A percentile compares a stretch with the other conserved stretches of the same genome.
Conservation (phyloP, 2,797 vertebrate genomes). For the Loriculus beryllinus region DNA sequence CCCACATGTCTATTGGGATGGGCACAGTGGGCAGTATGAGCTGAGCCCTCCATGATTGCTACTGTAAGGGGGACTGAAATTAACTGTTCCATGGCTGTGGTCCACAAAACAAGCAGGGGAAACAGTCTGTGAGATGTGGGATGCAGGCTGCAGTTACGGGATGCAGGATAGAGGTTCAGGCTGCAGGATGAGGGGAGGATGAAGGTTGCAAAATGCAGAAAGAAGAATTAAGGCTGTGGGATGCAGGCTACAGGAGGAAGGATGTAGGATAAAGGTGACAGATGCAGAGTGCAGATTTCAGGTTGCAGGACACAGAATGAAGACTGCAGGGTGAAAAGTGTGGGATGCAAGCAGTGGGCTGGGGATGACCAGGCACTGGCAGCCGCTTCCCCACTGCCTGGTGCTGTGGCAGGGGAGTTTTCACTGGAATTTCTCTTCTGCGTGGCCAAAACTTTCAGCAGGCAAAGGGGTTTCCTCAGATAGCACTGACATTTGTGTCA, state of each 20-base stretch:
- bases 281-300: background rate
- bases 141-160: background rate
- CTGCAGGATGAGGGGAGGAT: background rate
- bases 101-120: background rate
- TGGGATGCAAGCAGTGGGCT: accelerated
- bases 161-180: too few species aligned
- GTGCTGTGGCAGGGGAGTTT: background rate
- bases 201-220: background rate
- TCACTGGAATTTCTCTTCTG: background rate
- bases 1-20: background rate
- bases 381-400: background rate
- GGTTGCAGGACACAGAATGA: background rate
- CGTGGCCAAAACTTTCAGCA: background rate
- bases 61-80: accelerated
- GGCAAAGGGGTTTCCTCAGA: background rate
- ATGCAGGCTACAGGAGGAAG: background rate
- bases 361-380: background rate
- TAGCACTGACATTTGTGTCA: background rate
- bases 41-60: background rate
- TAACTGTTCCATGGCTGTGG: background rate
- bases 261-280: background rate
- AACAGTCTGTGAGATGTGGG: background rate
- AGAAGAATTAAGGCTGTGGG: background rate
- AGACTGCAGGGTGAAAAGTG: background rate
- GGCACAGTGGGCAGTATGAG: background rate